Evolutionary conservation across 2,113 vertebrate species (phyloP).

Genomic region (Syngnathoides biaculeatus): DNA sequence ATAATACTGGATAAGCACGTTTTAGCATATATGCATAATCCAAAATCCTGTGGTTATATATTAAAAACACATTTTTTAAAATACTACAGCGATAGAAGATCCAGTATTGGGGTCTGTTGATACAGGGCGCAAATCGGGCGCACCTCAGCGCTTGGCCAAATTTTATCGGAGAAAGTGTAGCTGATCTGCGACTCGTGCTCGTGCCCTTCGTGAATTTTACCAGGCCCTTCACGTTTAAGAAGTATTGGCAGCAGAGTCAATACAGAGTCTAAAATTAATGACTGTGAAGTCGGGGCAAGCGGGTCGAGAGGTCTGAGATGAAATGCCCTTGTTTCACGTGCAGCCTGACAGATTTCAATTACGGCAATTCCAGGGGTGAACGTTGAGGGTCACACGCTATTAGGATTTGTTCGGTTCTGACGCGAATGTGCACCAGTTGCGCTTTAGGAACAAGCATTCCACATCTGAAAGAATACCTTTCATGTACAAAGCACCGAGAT

Average conservation of each 20-base stretch:
- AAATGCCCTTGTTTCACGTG: conserved; percentile 17
- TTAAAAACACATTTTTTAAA: not conserved
- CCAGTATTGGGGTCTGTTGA: not conserved
- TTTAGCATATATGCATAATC: conserved; percentile 17
- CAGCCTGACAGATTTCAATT: conserved; percentile 47
- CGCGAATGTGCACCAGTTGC: conserved; percentile 18
- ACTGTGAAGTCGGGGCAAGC: not conserved
- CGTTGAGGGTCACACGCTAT: conserved; percentile 41
- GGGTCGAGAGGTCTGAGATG: conserved; percentile 9
- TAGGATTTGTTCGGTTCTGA: conserved; percentile 25
- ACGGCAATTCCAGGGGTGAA: conserved; percentile 25
- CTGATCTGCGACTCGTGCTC: conserved; percentile 15
- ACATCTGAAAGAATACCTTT: not conserved
- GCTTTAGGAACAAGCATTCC: conserved; percentile 23
- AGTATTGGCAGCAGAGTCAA: conserved; percentile 50
- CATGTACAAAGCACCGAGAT: not conserved
- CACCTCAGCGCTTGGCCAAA: not conserved
- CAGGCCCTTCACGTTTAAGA: conserved; percentile 27
- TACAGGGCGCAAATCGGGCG: not conserved
- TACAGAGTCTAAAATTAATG: conserved; percentile 45
- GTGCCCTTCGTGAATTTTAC: conserved; percentile 46
- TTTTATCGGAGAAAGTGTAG: conserved; percentile 11
- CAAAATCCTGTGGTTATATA: not conserved
- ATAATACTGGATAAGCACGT: not conserved
- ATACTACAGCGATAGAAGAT: not conserved